Evolutionary conservation across 2,797 vertebrate species (phyloP), one percentile per base, ranked within the genome.

Genomic region (Muscicapa striata): DNA sequence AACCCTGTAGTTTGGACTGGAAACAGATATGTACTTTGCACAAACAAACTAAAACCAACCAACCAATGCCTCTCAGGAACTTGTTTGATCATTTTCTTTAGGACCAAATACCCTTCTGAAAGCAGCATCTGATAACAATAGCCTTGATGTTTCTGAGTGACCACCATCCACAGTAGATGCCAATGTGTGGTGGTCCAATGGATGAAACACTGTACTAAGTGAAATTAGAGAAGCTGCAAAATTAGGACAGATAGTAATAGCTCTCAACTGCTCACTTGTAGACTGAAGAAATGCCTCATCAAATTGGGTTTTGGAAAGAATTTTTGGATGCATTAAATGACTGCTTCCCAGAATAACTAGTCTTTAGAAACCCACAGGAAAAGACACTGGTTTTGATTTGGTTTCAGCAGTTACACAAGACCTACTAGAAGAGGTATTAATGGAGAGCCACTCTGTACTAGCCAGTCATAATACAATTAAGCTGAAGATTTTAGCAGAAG

Each of bases 341-440:
- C 64, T 92, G 36, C 75, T 91, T 96, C 93, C 89, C 72, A 83
- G 84, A 94, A 79, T 3, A 82, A 13, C 36, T 69, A 10, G 18
- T 54, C 89, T 87, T 84, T 43, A 76, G 57, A 95, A 96, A 89
- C 45, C 77, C 63, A 45, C 78, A 77, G 38, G 40, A 89, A 90
- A 92, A 82, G 48, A 43, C 23, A 2, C 41, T 90, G 61, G 32
- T 32, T 58, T 92, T 87, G 59, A 26, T 91, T 92, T 77, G 45
- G 12, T 92, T 93, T 87, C 89, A 70, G 45, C 57, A 91, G 41
- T 93, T 93, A 57, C 49, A 29, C 36, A 93, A 83, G 64, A 52
- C 41, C 34, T 84, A 15, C 29, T 81, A 77, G 18, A 76, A 52
- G 70, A 63, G 6, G 29, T 63, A 30, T 73, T 84, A 87, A 29